A percentile compares a stretch with the other conserved stretches of the same genome.
Evolutionary conservation across 2,888 invertebrate genomes (phyloP).

Genomic region (Lissocephala sabroskyi): DNA sequence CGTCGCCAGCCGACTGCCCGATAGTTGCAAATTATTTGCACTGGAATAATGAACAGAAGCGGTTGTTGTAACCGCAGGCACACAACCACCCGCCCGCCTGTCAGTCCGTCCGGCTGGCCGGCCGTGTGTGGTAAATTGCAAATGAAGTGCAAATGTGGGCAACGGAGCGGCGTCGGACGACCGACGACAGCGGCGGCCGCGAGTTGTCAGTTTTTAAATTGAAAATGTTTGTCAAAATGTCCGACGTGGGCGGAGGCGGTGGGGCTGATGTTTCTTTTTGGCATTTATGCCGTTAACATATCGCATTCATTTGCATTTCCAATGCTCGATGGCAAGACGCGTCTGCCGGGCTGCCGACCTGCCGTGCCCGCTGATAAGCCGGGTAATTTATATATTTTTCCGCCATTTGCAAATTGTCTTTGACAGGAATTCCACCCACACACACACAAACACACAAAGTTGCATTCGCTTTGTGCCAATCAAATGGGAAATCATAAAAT

Average conservation of each 20-base stretch:
- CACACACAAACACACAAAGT: conserved; percentile 6
- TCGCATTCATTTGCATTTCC: conserved; percentile 17
- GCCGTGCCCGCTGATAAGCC: conserved; percentile 28
- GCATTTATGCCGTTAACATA: conserved; percentile 3
- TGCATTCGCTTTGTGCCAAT: conserved; percentile 11
- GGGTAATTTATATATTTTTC: conserved; percentile 26
- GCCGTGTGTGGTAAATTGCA: conserved; percentile 26
- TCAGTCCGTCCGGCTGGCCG: too few species aligned
- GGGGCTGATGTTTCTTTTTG: too few species aligned
- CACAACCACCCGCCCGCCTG: too few species aligned
- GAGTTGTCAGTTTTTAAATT: conserved; percentile 52
- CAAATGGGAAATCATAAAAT: conserved; percentile 11
- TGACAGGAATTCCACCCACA: neutral
- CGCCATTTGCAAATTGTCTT: conserved; percentile 7
- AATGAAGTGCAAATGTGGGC: conserved; percentile 27
- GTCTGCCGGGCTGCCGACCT: too few species aligned
- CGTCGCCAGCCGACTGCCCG: too few species aligned
- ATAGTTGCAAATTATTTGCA: too few species aligned
- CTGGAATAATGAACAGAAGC: conserved; percentile 57
- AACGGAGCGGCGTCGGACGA: conserved; percentile 11
- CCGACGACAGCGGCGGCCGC: conserved; percentile 11
- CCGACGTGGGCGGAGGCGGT: too few species aligned
- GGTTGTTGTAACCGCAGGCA: too few species aligned
- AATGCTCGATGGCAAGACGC: neutral
- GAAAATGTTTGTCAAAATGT: conserved; percentile 48